Evolutionary conservation across 2,888 invertebrate genomes (phyloP), one percentile per base, ranked within the genome.

Genomic region (Oscheius myriophilus): DNA sequence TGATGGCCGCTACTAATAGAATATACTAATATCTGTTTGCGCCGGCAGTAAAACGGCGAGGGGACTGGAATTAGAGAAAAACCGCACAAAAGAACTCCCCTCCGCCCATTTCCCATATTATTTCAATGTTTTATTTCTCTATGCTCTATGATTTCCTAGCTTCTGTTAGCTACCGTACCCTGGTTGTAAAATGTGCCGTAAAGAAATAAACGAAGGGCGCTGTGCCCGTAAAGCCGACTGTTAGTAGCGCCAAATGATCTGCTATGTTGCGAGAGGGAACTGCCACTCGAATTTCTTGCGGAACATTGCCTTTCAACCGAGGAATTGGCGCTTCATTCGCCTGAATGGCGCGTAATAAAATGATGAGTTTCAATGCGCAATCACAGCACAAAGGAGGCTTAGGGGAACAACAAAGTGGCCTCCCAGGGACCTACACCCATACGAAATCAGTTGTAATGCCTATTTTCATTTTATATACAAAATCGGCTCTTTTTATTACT

Each of bases 331-430:
- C 45, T 46, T 59, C 46, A 46, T 46, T 26, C 16, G 53, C 52
- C 42, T 63, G 63, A 63, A 63, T 53, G 26, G 66, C 21, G 33
- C 66, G 66, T 66, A 66, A 66, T 66, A 66, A 66, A 66, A 66
- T 66, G 66, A 66, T 66, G 66, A 66, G 66, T 57, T 66, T 66
- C 66, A 66, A 66, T 66, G 58, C 57, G 66, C 65, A 65, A 65
- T 65, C 65, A 65, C 49, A 49, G 61, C 61, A 61, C 61, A 61
- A 61, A 61, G 61, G 33, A 18, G 42, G 21, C 33, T 16, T 54
- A 33, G 26, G 33, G 33, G 33, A 33, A 33, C 33, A 33, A 33
- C 33, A 33, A 33, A 33, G 33, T 33, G 33, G 33, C 33, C 9
- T 33, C 33, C 3, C 33, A 3, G 33, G 33, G 33, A 9, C 4